phyloP scores from a whole-genome alignment of 2,888 invertebrate species.

The Cantharis flavilabris region DNA sequence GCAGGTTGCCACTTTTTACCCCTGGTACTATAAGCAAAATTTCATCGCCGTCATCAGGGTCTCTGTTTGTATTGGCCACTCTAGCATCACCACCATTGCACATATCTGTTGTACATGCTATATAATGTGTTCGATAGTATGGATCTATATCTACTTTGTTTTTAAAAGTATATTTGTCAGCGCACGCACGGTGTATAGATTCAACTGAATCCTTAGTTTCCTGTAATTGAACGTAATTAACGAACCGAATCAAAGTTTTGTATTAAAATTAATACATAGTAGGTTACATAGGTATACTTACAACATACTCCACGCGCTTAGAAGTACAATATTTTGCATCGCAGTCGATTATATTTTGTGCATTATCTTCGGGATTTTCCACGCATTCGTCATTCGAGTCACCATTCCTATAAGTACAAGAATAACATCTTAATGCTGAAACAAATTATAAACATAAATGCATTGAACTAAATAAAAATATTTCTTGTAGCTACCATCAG shows the following conservation, averaged over 20 bases:
- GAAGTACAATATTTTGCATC: constrained; percentile 68
- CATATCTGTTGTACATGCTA: constrained; percentile 64
- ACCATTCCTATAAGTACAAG: constrained; percentile 59
- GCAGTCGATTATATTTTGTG: constrained; percentile 59
- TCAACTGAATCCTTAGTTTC: constrained; percentile 65
- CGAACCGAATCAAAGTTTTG: too few species aligned
- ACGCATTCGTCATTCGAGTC: constrained; percentile 64
- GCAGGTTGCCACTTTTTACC: not conserved
- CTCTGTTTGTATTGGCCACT: constrained; percentile 31
- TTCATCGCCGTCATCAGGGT: constrained; percentile 42
- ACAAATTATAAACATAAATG: not conserved
- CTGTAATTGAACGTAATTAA: too few species aligned
- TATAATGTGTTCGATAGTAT: constrained; percentile 63
- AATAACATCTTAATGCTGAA: constrained; percentile 60
- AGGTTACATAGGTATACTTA: constrained; percentile 47
- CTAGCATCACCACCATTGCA: constrained; percentile 63
- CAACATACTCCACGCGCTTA: constrained; percentile 65
- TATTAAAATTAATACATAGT: too few species aligned
- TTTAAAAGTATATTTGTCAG: constrained; percentile 60
- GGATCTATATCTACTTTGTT: constrained; percentile 64
- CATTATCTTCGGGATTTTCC: constrained; percentile 57
- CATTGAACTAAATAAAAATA: not conserved
- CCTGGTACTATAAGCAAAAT: constrained; percentile 33
- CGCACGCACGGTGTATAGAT: constrained; percentile 67
- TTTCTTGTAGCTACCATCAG: not conserved